These are phyloP conservation scores for Oncorhynchus mykiss DNA, from an alignment of 2,113 vertebrate genomes.

Conservation along the genomic window DNA sequence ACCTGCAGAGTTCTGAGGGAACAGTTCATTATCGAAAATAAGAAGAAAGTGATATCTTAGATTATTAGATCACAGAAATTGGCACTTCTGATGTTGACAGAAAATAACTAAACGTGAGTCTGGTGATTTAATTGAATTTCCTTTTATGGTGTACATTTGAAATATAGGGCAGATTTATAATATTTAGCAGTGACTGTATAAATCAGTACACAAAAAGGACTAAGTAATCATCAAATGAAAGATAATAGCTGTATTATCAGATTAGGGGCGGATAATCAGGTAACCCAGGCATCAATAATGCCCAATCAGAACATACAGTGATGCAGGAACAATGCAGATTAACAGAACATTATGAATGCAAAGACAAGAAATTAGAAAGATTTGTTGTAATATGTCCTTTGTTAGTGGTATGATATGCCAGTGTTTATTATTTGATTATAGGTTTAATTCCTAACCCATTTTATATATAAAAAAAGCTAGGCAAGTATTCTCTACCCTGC, in stretches of 20 bases:
- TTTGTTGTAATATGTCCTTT: neutral
- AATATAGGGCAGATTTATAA: too few relatives aligned
- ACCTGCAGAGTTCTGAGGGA: conserved; percentile 66
- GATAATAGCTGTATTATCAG: conserved; percentile 2
- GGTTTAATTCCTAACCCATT: neutral
- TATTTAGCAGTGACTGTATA: too few relatives aligned
- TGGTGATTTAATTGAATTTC: neutral
- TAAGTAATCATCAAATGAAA: neutral
- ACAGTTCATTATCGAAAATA: conserved; percentile 48
- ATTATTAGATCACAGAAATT: conserved; percentile 8
- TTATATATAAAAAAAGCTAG: too few relatives aligned
- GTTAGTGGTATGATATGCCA: too few relatives aligned
- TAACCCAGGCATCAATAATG: neutral
- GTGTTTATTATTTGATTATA: neutral
- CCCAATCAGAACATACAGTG: neutral
- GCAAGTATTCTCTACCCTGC: neutral
- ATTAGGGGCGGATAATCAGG: conserved; percentile 38
- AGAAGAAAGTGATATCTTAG: conserved; percentile 2
- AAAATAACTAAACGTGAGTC: neutral
- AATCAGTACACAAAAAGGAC: neutral
- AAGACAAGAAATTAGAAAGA: neutral
- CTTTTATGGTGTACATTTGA: too few relatives aligned
- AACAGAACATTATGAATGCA: neutral
- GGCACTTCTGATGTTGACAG: neutral
- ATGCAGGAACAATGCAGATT: neutral